These are phyloP conservation scores for Cephalopachus bancanus DNA, from an alignment of 2,797 vertebrate species.

Conservation along the genomic window DNA sequence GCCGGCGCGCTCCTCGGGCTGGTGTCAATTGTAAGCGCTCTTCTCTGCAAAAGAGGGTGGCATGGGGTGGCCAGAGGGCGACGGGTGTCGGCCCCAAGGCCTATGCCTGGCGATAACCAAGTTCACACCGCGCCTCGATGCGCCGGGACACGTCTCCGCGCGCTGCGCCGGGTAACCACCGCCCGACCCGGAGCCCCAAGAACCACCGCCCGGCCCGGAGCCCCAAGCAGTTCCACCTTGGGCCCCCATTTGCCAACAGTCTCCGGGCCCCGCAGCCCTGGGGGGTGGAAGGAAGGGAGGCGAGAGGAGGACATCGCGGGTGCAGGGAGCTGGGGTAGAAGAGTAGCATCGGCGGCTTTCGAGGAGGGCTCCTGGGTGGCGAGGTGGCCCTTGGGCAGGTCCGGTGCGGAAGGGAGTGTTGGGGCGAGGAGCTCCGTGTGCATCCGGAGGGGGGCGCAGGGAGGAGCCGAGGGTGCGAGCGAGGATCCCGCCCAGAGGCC, in stretches of 20 bases:
- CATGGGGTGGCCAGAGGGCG: neutral
- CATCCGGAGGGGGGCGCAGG: neutral
- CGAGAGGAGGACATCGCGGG: no score
- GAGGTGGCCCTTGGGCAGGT: neutral
- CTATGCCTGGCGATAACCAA: neutral
- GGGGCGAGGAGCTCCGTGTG: neutral
- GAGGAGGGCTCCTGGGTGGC: neutral
- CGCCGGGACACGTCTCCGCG: fast-evolving
- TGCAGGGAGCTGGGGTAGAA: neutral
- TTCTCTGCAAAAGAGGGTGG: neutral
- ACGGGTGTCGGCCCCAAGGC: neutral
- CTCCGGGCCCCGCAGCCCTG: no score
- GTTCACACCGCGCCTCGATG: neutral
- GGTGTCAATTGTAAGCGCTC: neutral
- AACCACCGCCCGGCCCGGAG: no score
- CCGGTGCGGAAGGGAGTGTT: neutral
- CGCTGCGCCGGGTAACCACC: no score
- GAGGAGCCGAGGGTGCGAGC: neutral
- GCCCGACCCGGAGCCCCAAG: no score
- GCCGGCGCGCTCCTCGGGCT: neutral
- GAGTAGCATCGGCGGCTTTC: neutral
- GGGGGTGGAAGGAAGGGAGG: neutral
- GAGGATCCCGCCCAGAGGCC: fast-evolving
- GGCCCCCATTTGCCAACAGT: neutral
- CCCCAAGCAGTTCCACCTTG: no score